These are phyloP conservation scores for Borostomias antarcticus DNA, from an alignment of 2,797 vertebrate genomes.

Conservation along the genomic window DNA sequence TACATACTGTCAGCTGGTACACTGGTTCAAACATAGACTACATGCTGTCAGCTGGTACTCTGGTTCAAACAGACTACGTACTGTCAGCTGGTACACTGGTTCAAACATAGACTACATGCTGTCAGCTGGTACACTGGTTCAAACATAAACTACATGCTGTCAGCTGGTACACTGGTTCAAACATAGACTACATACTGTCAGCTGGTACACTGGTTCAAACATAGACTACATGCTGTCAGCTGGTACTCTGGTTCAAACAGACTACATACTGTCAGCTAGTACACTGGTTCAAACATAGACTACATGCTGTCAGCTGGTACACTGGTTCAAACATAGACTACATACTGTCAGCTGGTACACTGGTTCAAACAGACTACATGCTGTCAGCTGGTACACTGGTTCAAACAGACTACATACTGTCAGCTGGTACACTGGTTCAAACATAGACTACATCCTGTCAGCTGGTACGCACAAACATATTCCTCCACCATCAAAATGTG, in stretches of 20 bases:
- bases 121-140: neutral
- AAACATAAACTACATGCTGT: neutral
- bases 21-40: too few relatives aligned
- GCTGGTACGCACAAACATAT: too few relatives aligned
- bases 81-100: neutral
- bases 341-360: neutral
- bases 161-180: neutral
- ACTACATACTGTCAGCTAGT: too few relatives aligned
- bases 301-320: neutral
- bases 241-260: constrained; percentile 16
- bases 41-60: too few relatives aligned
- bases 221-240: neutral
- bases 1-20: constrained; percentile 27
- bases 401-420: too few relatives aligned
- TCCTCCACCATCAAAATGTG: neutral
- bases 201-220: neutral
- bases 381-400: too few relatives aligned
- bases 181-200: neutral
- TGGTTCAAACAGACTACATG: too few relatives aligned
- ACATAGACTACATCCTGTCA: too few relatives aligned
- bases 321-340: neutral
- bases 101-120: neutral
- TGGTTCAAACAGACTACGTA: too few relatives aligned
- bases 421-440: too few relatives aligned
- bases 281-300: too few relatives aligned